Conservation (phyloP, 2,797 vertebrate genomes). For the Moxostoma hubbsi region DNA sequence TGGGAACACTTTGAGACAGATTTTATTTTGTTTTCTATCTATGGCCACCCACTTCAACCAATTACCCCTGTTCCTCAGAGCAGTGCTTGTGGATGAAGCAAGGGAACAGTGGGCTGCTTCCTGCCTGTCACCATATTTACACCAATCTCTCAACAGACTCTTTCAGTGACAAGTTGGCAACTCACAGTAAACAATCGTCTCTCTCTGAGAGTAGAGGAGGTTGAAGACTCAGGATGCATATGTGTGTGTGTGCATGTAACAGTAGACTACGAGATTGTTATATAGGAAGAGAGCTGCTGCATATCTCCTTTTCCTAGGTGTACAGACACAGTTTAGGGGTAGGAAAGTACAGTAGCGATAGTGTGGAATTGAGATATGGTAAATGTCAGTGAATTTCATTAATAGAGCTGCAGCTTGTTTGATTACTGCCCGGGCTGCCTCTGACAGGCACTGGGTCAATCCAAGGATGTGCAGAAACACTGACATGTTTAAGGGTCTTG, state of each 20-base stretch:
- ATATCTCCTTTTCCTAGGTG: constrained; percentile 47
- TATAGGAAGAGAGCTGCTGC: constrained; percentile 23
- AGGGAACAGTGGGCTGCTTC: constrained; percentile 44
- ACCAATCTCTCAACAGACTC: constrained; percentile 50
- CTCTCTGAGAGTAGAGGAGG: constrained; percentile 46
- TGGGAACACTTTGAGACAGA: constrained; percentile 25
- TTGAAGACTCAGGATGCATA: constrained; percentile 31
- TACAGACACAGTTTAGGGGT: constrained; percentile 26
- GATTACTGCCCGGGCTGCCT: constrained; percentile 30
- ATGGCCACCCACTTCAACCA: constrained; percentile 17
- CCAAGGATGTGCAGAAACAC: constrained; percentile 40
- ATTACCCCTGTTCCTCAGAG: constrained; percentile 28
- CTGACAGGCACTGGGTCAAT: constrained; percentile 49
- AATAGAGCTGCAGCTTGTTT: constrained; percentile 27
- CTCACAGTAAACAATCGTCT: constrained; percentile 52
- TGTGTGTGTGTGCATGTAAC: constrained; percentile 20
- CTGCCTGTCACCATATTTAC: constrained; percentile 56
- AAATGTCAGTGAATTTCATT: constrained; percentile 37
- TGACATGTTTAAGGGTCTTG: constrained; percentile 16
- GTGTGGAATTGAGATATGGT: constrained; percentile 36
- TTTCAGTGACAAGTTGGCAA: constrained; percentile 49
- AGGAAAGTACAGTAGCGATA: constrained; percentile 27
- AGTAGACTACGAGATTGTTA: constrained; percentile 28
- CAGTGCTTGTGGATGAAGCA: constrained; percentile 18
- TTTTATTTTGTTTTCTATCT: constrained; percentile 30